phyloP scores from a whole-genome alignment of 2,888 invertebrate genomes.

The Pilophorus perplexus region DNA sequence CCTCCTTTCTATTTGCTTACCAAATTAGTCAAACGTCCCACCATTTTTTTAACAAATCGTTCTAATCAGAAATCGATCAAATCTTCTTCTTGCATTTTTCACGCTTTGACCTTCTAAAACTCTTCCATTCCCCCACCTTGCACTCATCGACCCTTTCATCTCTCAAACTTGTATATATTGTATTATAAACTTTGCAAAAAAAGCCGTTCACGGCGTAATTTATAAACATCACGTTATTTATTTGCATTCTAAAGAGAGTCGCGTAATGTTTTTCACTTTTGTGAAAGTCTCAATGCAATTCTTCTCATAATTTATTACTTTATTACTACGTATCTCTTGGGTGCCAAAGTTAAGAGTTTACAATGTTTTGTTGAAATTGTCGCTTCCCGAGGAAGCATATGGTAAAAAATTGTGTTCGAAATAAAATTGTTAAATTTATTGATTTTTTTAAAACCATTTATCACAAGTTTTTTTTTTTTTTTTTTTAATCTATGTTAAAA shows the following conservation, averaged over 20 bases:
- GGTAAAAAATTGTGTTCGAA: background rate
- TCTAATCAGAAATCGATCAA: no score
- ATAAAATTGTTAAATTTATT: no score
- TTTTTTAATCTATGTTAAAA: no score
- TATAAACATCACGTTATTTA: background rate
- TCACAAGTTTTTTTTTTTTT: no score
- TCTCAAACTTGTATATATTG: background rate
- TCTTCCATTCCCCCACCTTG: background rate
- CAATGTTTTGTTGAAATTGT: slow-evolving; percentile 29
- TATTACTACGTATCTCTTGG: background rate
- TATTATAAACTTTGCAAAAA: background rate
- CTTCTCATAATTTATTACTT: background rate
- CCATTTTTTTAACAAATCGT: no score
- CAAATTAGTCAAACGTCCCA: no score
- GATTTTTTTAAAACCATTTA: no score
- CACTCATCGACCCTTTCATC: background rate
- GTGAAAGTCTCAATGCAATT: background rate
- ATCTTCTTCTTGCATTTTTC: no score
- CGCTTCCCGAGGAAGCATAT: slow-evolving; percentile 33
- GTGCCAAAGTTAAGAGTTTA: background rate
- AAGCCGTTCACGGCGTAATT: background rate
- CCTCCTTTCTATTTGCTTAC: no score
- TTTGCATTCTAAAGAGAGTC: background rate
- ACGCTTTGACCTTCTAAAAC: no score
- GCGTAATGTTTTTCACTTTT: background rate